Evolutionary conservation across 2,797 vertebrate genomes (phyloP).

Genomic region (Eospalax fontanierii): DNA sequence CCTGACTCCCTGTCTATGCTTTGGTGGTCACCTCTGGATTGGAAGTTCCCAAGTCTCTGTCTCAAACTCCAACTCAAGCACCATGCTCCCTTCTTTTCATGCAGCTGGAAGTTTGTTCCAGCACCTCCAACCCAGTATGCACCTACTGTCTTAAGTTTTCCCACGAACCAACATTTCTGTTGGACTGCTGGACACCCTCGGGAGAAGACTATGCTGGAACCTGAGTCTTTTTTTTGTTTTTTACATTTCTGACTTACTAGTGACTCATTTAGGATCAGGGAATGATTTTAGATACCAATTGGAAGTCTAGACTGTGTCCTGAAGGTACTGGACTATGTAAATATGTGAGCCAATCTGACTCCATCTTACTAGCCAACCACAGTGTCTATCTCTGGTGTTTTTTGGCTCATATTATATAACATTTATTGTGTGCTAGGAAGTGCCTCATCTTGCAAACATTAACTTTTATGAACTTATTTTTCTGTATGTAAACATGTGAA

Average conservation of each 20-base stretch:
- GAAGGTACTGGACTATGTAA: background rate
- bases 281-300: too few relatives aligned
- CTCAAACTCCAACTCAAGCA: background rate
- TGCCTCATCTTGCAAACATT: background rate
- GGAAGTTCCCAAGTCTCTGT: background rate
- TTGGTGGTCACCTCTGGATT: rapidly evolving
- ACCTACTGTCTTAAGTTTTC: background rate
- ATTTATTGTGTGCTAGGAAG: background rate
- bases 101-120: background rate
- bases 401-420: background rate
- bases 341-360: background rate
- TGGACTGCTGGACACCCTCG: background rate
- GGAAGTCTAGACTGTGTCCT: background rate
- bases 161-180: background rate
- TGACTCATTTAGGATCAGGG: background rate
- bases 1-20: background rate
- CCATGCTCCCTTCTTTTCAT: background rate
- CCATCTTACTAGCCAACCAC: background rate
- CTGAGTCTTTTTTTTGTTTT: background rate
- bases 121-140: background rate
- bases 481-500: background rate
- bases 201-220: rapidly evolving
- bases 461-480: background rate
- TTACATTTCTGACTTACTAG: background rate
- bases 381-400: too few relatives aligned